These are phyloP conservation scores for Dolichopus griseipennis DNA, from an alignment of 2,888 invertebrate genomes.

Conservation along the genomic window DNA sequence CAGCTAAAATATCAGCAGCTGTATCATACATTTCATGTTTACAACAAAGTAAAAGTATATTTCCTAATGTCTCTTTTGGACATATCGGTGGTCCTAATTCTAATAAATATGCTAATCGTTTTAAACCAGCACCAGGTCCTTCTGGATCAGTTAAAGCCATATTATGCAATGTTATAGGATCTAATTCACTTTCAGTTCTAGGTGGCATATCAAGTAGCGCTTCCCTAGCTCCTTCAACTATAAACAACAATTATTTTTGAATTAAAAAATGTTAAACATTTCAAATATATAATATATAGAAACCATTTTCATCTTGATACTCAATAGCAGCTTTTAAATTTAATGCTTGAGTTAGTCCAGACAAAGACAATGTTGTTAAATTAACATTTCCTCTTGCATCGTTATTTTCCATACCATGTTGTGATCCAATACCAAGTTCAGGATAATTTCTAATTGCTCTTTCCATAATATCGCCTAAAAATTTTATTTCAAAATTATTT, in stretches of 20 bases:
- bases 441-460: slow-evolving; percentile 94
- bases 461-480: slow-evolving; percentile 73
- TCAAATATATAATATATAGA: slow-evolving; percentile 22
- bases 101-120: slow-evolving; percentile 81
- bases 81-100: slow-evolving; percentile 81
- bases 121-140: slow-evolving; percentile 79
- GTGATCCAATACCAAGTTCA: slow-evolving; percentile 93
- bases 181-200: slow-evolving; percentile 91
- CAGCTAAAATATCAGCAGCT: slow-evolving; percentile 95
- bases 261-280: slow-evolving; percentile 24
- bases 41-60: slow-evolving; percentile 87
- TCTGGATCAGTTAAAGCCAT: slow-evolving; percentile 84
- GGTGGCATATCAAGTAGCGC: slow-evolving; percentile 86
- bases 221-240: slow-evolving; percentile 76
- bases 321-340: slow-evolving; percentile 98
- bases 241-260: slow-evolving; percentile 24
- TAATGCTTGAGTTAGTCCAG: slow-evolving; percentile 94
- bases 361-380: slow-evolving; percentile 70
- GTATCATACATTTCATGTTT: slow-evolving; percentile 96
- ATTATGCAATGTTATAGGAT: slow-evolving; percentile 95
- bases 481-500: neutral
- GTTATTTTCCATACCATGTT: slow-evolving; percentile 61
- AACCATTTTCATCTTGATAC: slow-evolving; percentile 80
- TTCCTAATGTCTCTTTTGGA: slow-evolving; percentile 95
- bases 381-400: slow-evolving; percentile 86